phyloP scores from a whole-genome alignment of 2,797 vertebrate genomes.

The Sebastes aleutianus region DNA sequence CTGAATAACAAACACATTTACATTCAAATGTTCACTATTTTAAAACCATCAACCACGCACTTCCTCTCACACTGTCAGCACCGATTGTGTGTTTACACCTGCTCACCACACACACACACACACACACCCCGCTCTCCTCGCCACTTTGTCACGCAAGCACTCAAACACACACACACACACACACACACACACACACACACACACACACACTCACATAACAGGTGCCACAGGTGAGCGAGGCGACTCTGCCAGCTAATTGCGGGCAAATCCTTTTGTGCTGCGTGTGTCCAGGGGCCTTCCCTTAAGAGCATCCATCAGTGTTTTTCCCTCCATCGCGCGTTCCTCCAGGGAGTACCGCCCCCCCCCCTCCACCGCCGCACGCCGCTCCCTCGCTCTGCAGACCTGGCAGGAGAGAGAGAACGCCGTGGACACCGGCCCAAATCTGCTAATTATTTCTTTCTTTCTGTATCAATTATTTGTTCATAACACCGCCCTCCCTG shows the following conservation, averaged over 20 bases:
- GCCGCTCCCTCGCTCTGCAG: slow-evolving; percentile 57
- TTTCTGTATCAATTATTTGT: slow-evolving; percentile 83
- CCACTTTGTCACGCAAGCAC: slow-evolving; percentile 41
- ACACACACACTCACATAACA: slow-evolving; percentile 56
- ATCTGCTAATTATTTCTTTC: slow-evolving; percentile 87
- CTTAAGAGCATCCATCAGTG: slow-evolving; percentile 82
- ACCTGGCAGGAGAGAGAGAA: slow-evolving; percentile 69
- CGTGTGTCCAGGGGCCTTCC: slow-evolving; percentile 77
- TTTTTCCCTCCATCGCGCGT: slow-evolving; percentile 70
- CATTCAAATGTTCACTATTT: slow-evolving; percentile 35
- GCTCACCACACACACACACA: slow-evolving; percentile 22
- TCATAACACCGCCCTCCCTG: slow-evolving; percentile 72
- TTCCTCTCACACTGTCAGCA: slow-evolving; percentile 18
- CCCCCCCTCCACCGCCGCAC: slow-evolving; percentile 48
- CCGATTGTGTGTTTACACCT: slow-evolving; percentile 33
- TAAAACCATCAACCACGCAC: slow-evolving; percentile 20
- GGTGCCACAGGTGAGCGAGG: slow-evolving; percentile 80
- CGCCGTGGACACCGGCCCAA: slow-evolving; percentile 75
- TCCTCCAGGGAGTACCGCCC: slow-evolving; percentile 68
- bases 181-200: slow-evolving; percentile 5
- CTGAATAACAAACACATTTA: slow-evolving; percentile 70
- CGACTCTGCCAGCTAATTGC: slow-evolving; percentile 78
- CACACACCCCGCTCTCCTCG: neutral
- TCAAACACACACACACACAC: neutral
- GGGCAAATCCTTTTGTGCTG: slow-evolving; percentile 80